Conservation (phyloP, 2,888 invertebrate species). For the Hetaerina titia region DNA sequence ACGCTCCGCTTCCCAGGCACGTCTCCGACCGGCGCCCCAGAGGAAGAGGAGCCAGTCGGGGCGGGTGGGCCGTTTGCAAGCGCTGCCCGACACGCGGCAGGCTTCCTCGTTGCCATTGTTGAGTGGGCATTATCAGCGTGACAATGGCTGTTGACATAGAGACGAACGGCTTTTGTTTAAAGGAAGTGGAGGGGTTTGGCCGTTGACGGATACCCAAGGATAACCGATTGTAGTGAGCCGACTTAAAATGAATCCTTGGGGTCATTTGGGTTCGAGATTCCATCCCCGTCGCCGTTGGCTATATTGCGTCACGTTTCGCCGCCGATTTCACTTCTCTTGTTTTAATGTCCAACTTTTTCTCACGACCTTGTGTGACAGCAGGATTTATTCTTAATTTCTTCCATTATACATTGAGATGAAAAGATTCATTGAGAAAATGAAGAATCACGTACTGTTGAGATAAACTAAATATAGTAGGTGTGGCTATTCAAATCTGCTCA, state of each 20-base stretch:
- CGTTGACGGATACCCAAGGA: background rate
- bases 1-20: background rate
- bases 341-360: too few species aligned
- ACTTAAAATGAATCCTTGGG: background rate
- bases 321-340: background rate
- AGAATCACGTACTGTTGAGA: too few species aligned
- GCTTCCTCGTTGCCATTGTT: background rate
- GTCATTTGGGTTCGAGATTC: background rate
- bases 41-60: background rate
- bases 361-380: too few species aligned
- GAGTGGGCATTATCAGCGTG: slow-evolving; percentile 14
- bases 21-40: background rate
- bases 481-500: too few species aligned
- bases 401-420: too few species aligned
- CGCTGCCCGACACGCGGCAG: background rate
- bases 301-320: background rate
- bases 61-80: background rate
- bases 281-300: background rate
- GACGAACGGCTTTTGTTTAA: background rate
- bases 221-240: background rate
- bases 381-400: too few species aligned
- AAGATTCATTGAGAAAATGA: too few species aligned
- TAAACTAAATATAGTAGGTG: too few species aligned
- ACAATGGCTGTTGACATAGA: slow-evolving; percentile 17
- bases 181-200: background rate